Evolutionary conservation across 2,797 vertebrate species (phyloP), one percentile per base, ranked within the genome.

Genomic region (Hydrocynus forskahlii): DNA sequence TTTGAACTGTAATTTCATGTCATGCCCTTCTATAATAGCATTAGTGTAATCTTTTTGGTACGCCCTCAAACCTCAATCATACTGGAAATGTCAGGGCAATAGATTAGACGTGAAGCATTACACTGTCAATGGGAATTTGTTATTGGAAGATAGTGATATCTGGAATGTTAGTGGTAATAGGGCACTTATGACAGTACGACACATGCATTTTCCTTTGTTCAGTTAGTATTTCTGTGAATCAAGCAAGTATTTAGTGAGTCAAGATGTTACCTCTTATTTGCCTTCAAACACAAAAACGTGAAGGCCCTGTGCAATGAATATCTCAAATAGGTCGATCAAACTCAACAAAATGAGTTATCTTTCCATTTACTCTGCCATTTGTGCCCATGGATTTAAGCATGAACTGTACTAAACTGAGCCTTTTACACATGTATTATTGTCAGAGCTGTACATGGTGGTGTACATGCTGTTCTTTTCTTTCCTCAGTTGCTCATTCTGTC

Each of bases 221-320:
- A 38, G 4, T 17, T 64, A 74, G 23, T 75, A 79, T 82, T 82
- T 57, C 54, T 78, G 66, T 54, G 50, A 38, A 59, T 62, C 25
- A 8, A 68, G 74, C 59, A 25, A 74, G 63, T 77, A 14, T 21
- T 78, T 48, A 19, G 54, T 17, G 54, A 19, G 16, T 6, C 59
- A 62, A 48, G 48, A 48, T 83, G 68, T 81, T 59, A 59, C 68
- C 62, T 79, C 70, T 80, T 68, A 69, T 73, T 64, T 83, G 76
- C 78, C 75, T 79, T 84, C 10, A 23, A 68, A 77, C 55, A 17
- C 48, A 40, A 38, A 62, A 66, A 60, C n/a, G 48, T 45, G 62
- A 64, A 57, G 79, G 75, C 84, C 60, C 75, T 76, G 72, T 82
- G 73, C 78, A 85, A 81, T 83, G 50, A 64, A 76, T 74, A 70